Evolutionary conservation across 2,888 invertebrate genomes (phyloP), one percentile per base, ranked within the genome.

Genomic region (Meganola albula): DNA sequence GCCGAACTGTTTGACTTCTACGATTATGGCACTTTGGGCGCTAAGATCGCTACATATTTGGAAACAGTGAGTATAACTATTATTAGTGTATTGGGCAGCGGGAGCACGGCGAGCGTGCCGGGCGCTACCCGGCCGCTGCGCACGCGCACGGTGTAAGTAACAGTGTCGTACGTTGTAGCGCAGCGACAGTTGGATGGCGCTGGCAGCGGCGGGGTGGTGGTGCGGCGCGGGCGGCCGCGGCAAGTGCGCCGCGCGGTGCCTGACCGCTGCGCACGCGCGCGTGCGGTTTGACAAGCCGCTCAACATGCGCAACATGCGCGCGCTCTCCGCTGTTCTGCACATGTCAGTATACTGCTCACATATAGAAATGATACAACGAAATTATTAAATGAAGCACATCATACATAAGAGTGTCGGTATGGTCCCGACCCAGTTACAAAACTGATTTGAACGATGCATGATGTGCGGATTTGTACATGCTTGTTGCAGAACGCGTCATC

Each of bases 201-300:
- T 59, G 27, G 49, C 74, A 31, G 57, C 56, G 13, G 80, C 79
- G 41, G 75, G 68, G 5, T 78, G 80, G 83, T 82, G 82, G 83
- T 83, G 83, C 69, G 83, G 82, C 36, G 77, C 74, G 50, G 63
- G 62, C 12, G 83, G 80, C 24, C 70, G 65, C 51, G 77, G 76
- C 35, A 54, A 53, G 1, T 80, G 82, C 61, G 73, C 77, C 2
- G 49, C 39, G 39, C 71, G 72, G 37, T 82, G 83, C 58, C 49
- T 74, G 20, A 44, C 65, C 37, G 66, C 71, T 24, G 76, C 80
- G 34, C 60, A 59, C 41, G 51, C 58, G 36, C 61, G 41, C 28
- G 64, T 77, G 31, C 76, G 73, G 16, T 30, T 37, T 1, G 30
- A 5, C 0, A 24, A 16, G 40, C 49, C 65, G 31, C 52, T 62